Percentiles rank a stretch among this genome's conserved stretches.
These are phyloP conservation scores for Andricus curvator DNA, from an alignment of 2,888 invertebrate species.

Conservation along the genomic window DNA sequence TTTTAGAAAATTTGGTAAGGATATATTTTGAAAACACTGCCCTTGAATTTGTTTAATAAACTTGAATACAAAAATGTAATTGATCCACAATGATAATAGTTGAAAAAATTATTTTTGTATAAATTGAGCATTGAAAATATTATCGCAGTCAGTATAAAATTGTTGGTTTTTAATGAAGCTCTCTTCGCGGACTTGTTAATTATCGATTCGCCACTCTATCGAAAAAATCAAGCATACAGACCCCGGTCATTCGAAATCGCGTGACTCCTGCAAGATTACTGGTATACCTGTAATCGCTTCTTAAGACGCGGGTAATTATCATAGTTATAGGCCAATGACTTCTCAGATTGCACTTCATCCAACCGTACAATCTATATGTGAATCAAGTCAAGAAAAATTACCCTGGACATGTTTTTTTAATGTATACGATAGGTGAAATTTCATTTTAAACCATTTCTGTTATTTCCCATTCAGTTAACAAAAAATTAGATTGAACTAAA, in stretches of 20 bases:
- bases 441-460: no score
- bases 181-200: neutral
- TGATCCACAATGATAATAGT: neutral
- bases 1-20: neutral
- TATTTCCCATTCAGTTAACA: no score
- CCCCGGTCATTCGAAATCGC: conserved; percentile 48
- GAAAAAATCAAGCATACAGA: conserved; percentile 12
- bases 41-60: neutral
- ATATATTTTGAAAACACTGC: neutral
- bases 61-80: neutral
- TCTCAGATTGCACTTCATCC: neutral
- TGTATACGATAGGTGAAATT: no score
- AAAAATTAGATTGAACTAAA: no score
- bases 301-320: conserved; percentile 20
- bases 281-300: conserved; percentile 28
- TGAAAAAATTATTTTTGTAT: neutral
- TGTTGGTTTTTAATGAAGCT: neutral
- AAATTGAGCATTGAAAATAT: neutral
- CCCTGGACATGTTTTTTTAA: no score
- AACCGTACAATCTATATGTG: conserved; percentile 29
- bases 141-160: neutral
- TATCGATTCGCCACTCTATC: conserved; percentile 43
- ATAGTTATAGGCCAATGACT: conserved; percentile 27
- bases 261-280: conserved; percentile 43
- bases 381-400: neutral